phyloP scores from a whole-genome alignment of 2,888 invertebrate species.

The Cinara cedri region DNA sequence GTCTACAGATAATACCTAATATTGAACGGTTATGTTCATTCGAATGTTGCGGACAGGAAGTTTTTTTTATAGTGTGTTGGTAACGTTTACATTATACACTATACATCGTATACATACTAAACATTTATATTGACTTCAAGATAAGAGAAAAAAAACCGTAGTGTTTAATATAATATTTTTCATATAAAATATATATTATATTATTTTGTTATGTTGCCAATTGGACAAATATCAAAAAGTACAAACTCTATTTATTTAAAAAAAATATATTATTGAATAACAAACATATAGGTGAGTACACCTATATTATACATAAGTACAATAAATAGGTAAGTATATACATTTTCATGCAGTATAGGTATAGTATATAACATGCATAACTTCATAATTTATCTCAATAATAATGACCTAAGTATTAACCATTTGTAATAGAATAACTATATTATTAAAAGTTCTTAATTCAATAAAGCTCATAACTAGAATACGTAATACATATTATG shows the following conservation, averaged over 20 bases:
- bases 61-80: conserved; percentile 6
- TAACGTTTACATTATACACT: too few relatives aligned
- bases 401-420: too few relatives aligned
- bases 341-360: background rate
- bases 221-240: background rate
- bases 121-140: conserved; percentile 20
- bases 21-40: background rate
- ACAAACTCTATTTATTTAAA: background rate
- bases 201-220: background rate
- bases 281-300: too few relatives aligned
- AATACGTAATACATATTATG: too few relatives aligned
- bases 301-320: too few relatives aligned
- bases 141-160: background rate
- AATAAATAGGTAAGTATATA: background rate
- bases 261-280: too few relatives aligned
- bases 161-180: background rate
- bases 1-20: background rate
- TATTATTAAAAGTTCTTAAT: too few relatives aligned
- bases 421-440: too few relatives aligned
- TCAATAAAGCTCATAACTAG: too few relatives aligned
- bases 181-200: background rate
- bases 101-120: background rate
- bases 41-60: conserved; percentile 19
- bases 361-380: background rate
- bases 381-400: too few relatives aligned